Base-by-base conservation (phyloP, 1,140 invertebrate genomes). In the Sycophila sp. region DNA sequence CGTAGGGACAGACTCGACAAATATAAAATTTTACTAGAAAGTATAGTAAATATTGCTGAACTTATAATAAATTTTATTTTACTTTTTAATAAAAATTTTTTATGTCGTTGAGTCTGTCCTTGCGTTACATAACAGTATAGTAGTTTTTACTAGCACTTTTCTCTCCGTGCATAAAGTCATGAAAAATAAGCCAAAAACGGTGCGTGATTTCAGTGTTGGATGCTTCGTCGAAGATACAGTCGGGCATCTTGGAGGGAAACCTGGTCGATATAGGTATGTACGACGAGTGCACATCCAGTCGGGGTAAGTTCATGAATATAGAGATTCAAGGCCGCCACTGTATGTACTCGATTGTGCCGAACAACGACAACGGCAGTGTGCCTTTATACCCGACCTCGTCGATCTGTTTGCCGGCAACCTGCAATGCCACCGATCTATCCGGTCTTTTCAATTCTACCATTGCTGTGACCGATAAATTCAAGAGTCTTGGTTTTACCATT, bases 231-330 rank as follows among this genome's bases (percentile, higher is more conserved):
- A 85, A 83, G 67, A 68, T 81, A 26, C 81, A 77, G 17, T 71
- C 74, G 4, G 84, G 84, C 11, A 73, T 85, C 13, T 45, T 85
- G 1, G 32, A 60, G 49, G 84, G 83, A 7, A 78, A 84, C 66
- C 22, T 80, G 0, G 66, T 73, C 10, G 77, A 81, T 64, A 60
- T 83, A 4, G 84, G 84, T 30, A 76, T 80, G 62, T 84, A 72
- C 58, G 77, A 81, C 19, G 81, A 85, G 72, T 85, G 84, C 63
- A 40, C 80, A 4, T 11, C 62, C 13, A 38, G 78, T 10, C 49
- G 69, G 22, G 73, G 63, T 2, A 32, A 59, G 13, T 64, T 38
- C 3, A 17, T 15, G 0, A 59, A 49, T 7, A 22, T 38, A 5
- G 55, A 59, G 30, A 74, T 76, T 17, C 55, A 22, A 13, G 77